Conservation (phyloP, 1,140 invertebrate species). For the Heliconius congener region DNA sequence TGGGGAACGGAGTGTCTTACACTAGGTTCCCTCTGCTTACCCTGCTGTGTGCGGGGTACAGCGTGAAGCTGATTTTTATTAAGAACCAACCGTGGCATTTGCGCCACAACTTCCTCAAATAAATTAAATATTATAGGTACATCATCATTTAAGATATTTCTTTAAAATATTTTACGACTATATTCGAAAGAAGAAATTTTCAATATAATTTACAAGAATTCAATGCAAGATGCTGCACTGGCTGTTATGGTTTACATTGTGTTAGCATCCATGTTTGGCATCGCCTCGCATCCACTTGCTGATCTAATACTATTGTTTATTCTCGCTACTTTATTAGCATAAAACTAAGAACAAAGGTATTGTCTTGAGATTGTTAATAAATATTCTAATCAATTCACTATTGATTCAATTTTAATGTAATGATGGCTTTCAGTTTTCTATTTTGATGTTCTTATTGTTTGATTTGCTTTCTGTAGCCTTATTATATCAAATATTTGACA, state of each 20-base stretch:
- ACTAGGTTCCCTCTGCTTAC: too few relatives aligned
- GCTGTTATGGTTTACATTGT: conserved; percentile 51
- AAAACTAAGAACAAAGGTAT: conserved; percentile 38
- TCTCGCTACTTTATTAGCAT: conserved; percentile 50
- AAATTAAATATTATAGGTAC: too few relatives aligned
- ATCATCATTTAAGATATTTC: neutral
- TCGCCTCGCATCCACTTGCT: conserved; percentile 45
- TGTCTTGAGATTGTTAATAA: conserved; percentile 37
- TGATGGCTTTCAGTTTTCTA: neutral
- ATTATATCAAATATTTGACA: neutral
- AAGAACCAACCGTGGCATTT: too few relatives aligned
- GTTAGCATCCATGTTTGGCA: conserved; percentile 47
- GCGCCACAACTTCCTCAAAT: too few relatives aligned
- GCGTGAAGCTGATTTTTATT: too few relatives aligned
- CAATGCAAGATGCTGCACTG: neutral
- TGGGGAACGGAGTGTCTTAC: too few relatives aligned
- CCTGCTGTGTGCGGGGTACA: too few relatives aligned
- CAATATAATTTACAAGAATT: neutral
- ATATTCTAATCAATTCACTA: conserved; percentile 38
- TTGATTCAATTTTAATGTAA: conserved; percentile 23
- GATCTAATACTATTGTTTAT: conserved; percentile 55
- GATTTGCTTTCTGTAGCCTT: neutral
- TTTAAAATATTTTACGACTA: neutral
- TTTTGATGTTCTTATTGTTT: neutral
- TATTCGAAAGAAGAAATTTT: neutral